Conservation (phyloP, 2,113 vertebrate species). For the Nibea coibor region DNA sequence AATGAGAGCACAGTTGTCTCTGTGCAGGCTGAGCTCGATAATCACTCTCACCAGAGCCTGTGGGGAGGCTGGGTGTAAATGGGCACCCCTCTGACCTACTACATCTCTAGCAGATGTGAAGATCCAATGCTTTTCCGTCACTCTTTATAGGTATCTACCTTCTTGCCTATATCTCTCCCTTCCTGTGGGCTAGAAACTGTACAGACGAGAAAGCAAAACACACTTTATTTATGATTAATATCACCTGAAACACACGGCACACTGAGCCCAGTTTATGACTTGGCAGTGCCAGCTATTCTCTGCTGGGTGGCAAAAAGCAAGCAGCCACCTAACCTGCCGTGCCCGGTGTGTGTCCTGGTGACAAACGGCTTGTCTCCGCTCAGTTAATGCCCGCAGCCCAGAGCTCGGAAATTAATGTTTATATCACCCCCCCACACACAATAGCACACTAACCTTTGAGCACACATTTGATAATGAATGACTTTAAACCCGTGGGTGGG, state of each 20-base stretch:
- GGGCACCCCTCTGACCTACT: constrained; percentile 72
- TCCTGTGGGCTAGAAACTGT: constrained; percentile 7
- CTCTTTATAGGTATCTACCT: not conserved
- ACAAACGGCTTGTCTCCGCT: constrained; percentile 80
- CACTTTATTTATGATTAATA: constrained; percentile 40
- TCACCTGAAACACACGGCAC: constrained; percentile 59
- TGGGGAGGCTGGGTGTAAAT: constrained; percentile 78
- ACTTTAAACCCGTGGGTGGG: constrained; percentile 85
- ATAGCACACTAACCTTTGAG: constrained; percentile 82
- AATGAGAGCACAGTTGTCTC: constrained; percentile 38
- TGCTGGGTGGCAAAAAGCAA: constrained; percentile 77
- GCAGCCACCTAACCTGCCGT: constrained; percentile 74
- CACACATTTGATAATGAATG: constrained; percentile 89
- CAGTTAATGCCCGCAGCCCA: constrained; percentile 79
- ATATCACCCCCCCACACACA: constrained; percentile 64
- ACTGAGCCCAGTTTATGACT: constrained; percentile 61
- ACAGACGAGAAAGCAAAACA: constrained; percentile 1
- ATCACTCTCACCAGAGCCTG: constrained; percentile 74
- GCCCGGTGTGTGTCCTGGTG: constrained; percentile 78
- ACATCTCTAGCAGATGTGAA: constrained; percentile 73
- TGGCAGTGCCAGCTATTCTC: constrained; percentile 71
- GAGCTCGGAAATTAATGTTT: constrained; percentile 81
- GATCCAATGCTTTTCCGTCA: constrained; percentile 19
- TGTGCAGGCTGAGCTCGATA: constrained; percentile 69
- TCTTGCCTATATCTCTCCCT: constrained; percentile 7